Evolutionary conservation across 2,113 vertebrate species (phyloP), one percentile per base, ranked within the genome.

Genomic region (Tachuris rubrigastra): DNA sequence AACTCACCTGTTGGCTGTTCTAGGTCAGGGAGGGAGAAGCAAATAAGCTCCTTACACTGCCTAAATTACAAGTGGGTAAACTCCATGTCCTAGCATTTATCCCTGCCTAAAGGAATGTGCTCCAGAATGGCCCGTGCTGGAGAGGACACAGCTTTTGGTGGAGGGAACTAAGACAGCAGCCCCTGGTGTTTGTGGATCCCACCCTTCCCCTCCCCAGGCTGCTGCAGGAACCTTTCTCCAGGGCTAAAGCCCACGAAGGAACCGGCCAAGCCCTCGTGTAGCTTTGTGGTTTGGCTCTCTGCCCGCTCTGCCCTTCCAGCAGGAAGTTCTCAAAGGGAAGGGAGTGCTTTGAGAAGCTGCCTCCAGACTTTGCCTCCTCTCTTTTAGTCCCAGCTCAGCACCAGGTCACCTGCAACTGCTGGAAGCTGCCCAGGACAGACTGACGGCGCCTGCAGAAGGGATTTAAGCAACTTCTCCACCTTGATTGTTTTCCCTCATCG

Each of bases 401-500:
- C 2, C 27, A 35, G 69, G 47, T 79, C 89, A 66, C 3, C 35
- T 35, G 78, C 63, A 68, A 44, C 95, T 93, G 59, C 95, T 77
- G 73, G 96, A 83, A 89, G 86, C 88, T 68, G 41, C 24, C 58
- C 92, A 69, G 77, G 44, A n/a, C 35, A 83, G 80, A 94, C 95
- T 75, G 68, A 93, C 30, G 92, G 96, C 85, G 76, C 96, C 95
- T 90, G 80, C 75, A 49, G 14, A 67, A 78, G 67, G 73, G 50
- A 87, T 86, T 96, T 63, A 95, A 96, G 95, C 95, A 94, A 49
- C 72, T 78, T 68, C 90, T 92, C 88, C 69, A 50, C 94, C 92
- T 94, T 95, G 85, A 96, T 96, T 52, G 37, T 95, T 97, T 93
- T 90, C 82, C 85, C 92, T 95, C 88, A 62, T 88, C 93, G n/a